Evolutionary conservation across 2,113 vertebrate species (phyloP).

Genomic region (Lepus timidus): DNA sequence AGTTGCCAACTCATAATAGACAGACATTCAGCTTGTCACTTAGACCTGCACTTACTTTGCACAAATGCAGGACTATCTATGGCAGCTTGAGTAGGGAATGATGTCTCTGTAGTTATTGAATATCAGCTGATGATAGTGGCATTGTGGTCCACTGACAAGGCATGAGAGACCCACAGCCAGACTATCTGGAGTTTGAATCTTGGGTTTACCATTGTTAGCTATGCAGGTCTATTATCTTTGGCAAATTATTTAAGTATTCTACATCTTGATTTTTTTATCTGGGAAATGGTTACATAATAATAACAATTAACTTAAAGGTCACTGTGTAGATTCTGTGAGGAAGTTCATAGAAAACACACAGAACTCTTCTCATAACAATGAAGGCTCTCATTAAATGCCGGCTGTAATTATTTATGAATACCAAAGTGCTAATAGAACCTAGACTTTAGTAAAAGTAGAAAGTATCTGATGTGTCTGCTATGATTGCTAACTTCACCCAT

Average conservation of each 20-base stretch:
- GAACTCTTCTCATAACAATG: not conserved
- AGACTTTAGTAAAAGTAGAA: not conserved
- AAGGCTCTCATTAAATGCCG: not conserved
- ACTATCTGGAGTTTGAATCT: not conserved
- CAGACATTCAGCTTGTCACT: not conserved
- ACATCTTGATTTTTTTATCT: not conserved
- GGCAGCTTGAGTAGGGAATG: not conserved
- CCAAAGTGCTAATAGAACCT: not conserved
- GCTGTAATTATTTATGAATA: not conserved
- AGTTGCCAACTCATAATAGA: not conserved
- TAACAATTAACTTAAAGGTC: not conserved
- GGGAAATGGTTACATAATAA: not conserved
- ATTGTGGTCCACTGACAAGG: fast-evolving
- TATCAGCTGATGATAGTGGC: fast-evolving
- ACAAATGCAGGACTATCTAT: not conserved
- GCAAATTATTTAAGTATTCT: not conserved
- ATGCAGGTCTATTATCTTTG: not conserved
- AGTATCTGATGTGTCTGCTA: not conserved
- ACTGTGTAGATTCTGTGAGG: not conserved
- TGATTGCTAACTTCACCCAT: not conserved
- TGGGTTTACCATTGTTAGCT: not conserved
- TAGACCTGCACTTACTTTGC: not conserved
- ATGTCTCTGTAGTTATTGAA: not conserved
- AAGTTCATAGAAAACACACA: not conserved
- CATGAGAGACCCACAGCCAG: not conserved